Evolutionary conservation across 64 coral and sea anemone species (phyloP).

Genomic region (Montipora foliosa): DNA sequence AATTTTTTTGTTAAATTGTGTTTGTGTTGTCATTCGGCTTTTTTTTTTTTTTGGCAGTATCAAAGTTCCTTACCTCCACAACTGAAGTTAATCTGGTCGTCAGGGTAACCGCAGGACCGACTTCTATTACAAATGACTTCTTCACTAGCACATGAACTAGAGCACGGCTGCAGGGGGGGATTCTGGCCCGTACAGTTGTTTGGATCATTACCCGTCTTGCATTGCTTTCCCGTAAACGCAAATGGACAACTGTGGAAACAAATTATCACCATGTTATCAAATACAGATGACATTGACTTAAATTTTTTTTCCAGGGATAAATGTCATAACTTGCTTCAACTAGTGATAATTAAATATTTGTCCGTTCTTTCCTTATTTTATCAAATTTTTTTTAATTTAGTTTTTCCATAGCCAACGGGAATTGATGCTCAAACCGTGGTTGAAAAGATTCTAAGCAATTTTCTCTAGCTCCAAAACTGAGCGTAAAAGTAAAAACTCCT

Average conservation of each 20-base stretch:
- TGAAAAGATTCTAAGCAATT: too few relatives aligned
- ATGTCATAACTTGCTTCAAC: too few relatives aligned
- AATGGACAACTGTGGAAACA: constrained; percentile 49
- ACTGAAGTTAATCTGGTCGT: constrained; percentile 33
- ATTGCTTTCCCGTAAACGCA: constrained; percentile 1
- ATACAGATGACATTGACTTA: background rate
- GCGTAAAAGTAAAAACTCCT: too few relatives aligned
- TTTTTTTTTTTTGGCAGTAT: background rate
- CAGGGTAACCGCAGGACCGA: constrained; percentile 11
- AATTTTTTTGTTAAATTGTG: too few relatives aligned
- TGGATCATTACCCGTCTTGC: background rate
- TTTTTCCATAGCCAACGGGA: too few relatives aligned
- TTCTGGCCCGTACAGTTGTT: constrained; percentile 5
- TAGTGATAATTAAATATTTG: too few relatives aligned
- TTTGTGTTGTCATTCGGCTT: too few relatives aligned
- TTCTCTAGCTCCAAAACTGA: too few relatives aligned
- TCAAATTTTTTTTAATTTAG: too few relatives aligned
- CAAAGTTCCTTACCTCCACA: constrained; percentile 59
- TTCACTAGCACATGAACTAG: constrained; percentile 8
- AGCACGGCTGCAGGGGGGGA: background rate
- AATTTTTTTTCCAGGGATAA: too few relatives aligned
- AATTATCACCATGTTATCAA: background rate
- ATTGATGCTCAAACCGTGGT: too few relatives aligned
- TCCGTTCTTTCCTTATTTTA: too few relatives aligned
- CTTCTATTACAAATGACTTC: background rate